Evolutionary conservation across 2,888 invertebrate species (phyloP), one percentile per base, ranked within the genome.

Genomic region (Andrena chrysosceles): DNA sequence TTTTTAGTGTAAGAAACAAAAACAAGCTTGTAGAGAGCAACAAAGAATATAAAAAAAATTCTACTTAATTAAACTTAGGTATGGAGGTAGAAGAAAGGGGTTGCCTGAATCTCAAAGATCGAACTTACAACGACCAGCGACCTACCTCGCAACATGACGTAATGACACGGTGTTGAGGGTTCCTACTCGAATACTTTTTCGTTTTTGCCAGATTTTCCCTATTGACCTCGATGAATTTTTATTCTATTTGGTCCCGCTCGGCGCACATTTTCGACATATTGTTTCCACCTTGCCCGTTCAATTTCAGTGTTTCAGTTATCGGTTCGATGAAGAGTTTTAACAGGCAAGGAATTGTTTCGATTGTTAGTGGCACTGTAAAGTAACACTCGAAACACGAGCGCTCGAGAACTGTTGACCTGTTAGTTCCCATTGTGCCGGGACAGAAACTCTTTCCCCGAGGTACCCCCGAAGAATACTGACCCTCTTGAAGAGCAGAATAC

Each of bases 401-500:
- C 10, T 4, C 13, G 13, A 5, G 13, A 13, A 6, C 31, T n/a
- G 8, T n/a, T 7, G 31, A 23, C 62, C 54, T 20, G 2, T 42
- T 70, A 13, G 16, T 71, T 48, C 29, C 10, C 69, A 42, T 69
- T 56, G 68, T 68, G 23, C 56, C 20, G 23, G 16, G 16, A 16
- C 69, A n/a, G 42, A 42, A 69, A 26, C 56, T 68, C 20, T 56
- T 35, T 35, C 69, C 69, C n/a, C 42, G 48, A 29, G 31, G 48
- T 23, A n/a, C 4, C 54, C 54, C 54, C 35, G 42, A 69, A 69
- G 56, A 69, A 69, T 59, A 49, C 48, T 49, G 31, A 52, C 29
- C 68, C 16, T 8, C 54, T 54, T 5, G 33, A 16, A 52, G 16
- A 23, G 35, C 42, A 33, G 20, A 56, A 54, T 35, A 13, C 42